Evolutionary conservation across 1,140 invertebrate genomes (phyloP).

Genomic region (Cherax destructor): DNA sequence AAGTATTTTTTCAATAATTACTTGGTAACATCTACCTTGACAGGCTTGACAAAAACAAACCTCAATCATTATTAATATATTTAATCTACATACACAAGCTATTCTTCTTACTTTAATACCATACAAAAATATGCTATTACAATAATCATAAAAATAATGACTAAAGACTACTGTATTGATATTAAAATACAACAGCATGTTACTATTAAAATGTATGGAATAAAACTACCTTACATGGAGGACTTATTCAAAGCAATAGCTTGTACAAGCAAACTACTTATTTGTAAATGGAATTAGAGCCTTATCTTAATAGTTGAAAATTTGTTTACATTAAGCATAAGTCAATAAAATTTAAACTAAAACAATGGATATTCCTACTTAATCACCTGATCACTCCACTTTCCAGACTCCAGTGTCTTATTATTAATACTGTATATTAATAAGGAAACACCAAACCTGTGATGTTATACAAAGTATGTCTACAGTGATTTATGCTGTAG

Average conservation of each 20-base stretch:
- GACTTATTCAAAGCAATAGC: background rate
- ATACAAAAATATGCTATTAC: slow-evolving; percentile 59
- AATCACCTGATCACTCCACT: background rate
- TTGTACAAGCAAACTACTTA: background rate
- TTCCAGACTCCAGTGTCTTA: background rate
- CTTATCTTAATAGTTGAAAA: background rate
- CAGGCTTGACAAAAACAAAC: slow-evolving; percentile 20
- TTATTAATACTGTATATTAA: too few species aligned
- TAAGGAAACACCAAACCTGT: too few species aligned
- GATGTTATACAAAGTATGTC: too few species aligned
- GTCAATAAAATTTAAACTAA: background rate
- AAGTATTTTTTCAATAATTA: too few species aligned
- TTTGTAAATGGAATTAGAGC: background rate
- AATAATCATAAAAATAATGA: slow-evolving; percentile 18
- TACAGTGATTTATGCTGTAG: too few species aligned
- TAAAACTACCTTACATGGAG: background rate
- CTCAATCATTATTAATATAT: slow-evolving; percentile 33
- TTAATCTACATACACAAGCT: slow-evolving; percentile 36
- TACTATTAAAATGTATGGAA: background rate
- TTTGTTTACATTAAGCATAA: background rate
- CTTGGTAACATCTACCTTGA: background rate
- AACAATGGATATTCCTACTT: background rate
- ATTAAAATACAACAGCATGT: slow-evolving; percentile 2
- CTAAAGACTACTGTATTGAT: background rate
- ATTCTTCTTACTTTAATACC: slow-evolving; percentile 33